Percentiles rank a stretch among this genome's conserved stretches.
phyloP scores from a whole-genome alignment of 1,140 invertebrate genomes.

The Nautilus pompilius region DNA sequence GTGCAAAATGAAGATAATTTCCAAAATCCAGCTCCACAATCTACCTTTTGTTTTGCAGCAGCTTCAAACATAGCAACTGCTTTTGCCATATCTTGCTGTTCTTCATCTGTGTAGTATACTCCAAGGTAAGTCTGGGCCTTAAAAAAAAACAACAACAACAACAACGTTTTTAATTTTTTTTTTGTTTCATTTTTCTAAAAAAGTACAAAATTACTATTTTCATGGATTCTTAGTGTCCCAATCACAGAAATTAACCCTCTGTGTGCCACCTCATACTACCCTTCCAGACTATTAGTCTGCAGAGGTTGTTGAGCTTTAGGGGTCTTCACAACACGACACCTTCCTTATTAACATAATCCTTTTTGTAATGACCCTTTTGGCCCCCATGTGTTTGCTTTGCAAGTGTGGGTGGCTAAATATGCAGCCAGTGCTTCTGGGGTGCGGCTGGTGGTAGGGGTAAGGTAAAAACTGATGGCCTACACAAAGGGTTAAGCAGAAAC shows the following conservation, averaged over 20 bases:
- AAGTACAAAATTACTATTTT: not conserved
- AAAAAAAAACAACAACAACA: conserved; percentile 3
- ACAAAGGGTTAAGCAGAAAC: too few species aligned
- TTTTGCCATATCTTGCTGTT: conserved; percentile 22
- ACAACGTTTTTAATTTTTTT: not conserved
- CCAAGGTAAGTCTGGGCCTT: conserved; percentile 48
- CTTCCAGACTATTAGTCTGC: too few species aligned
- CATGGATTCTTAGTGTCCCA: not conserved
- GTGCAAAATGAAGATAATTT: too few species aligned
- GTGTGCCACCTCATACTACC: too few species aligned
- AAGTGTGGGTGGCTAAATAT: too few species aligned
- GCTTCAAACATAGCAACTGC: conserved; percentile 32
- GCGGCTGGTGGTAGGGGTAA: not conserved
- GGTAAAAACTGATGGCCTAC: not conserved
- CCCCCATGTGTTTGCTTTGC: too few species aligned
- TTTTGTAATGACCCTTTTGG: too few species aligned
- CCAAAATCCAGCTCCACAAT: not conserved
- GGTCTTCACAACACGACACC: too few species aligned
- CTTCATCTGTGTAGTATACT: conserved; percentile 35
- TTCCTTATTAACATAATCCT: too few species aligned
- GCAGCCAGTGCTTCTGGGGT: too few species aligned
- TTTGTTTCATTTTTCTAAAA: not conserved
- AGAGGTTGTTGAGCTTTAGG: too few species aligned
- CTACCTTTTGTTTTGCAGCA: conserved; percentile 41
- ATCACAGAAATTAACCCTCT: too few species aligned